Evolutionary conservation across 2,113 vertebrate genomes (phyloP).

Genomic region (Agapornis roseicollis): DNA sequence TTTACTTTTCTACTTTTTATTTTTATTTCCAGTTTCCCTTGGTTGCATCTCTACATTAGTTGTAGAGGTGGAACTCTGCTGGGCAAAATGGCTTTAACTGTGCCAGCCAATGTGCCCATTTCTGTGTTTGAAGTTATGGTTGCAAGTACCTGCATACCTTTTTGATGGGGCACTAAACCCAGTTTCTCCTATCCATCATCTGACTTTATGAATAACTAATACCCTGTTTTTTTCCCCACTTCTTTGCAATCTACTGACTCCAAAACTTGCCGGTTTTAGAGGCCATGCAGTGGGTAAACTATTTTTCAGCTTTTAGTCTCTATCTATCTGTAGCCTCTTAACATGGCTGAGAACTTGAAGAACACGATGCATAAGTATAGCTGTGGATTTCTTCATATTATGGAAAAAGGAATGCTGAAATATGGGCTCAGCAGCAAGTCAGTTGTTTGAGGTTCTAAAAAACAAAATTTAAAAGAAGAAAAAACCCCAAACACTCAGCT

Average conservation of each 20-base stretch:
- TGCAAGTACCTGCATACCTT: background rate
- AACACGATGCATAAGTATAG: background rate
- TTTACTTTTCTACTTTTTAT: background rate
- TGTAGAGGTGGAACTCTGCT: background rate
- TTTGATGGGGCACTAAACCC: background rate
- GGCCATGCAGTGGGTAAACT: background rate
- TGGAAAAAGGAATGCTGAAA: background rate
- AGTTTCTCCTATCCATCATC: background rate
- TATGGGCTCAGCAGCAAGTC: background rate
- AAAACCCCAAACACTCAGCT: background rate
- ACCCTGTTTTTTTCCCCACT: background rate
- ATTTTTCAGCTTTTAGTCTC: background rate
- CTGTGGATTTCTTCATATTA: slow-evolving; percentile 8
- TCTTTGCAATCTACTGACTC: background rate
- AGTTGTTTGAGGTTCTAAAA: background rate
- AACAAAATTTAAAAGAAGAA: background rate
- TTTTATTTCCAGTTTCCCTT: background rate
- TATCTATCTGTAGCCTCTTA: background rate
- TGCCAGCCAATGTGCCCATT: background rate
- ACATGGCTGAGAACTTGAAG: slow-evolving; percentile 19
- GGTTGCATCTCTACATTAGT: background rate
- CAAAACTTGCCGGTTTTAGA: background rate
- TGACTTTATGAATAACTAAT: background rate
- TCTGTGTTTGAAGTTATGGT: background rate
- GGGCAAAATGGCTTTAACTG: background rate